phyloP scores from a whole-genome alignment of 2,797 vertebrate genomes.

The Eulemur albifrons region DNA sequence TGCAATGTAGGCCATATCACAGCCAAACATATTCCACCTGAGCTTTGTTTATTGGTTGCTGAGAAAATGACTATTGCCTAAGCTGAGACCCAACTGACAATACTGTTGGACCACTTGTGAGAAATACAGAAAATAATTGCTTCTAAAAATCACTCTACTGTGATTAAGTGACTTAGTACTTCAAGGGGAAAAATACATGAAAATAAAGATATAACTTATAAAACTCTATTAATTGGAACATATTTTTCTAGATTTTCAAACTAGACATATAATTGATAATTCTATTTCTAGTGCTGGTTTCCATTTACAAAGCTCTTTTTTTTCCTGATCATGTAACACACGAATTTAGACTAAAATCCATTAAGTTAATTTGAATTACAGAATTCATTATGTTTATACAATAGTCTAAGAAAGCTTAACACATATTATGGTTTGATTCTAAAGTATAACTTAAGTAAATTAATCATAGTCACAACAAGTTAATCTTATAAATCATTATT shows the following conservation, averaged over 20 bases:
- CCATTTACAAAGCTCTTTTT: neutral
- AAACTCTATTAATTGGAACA: neutral
- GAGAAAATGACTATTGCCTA: neutral
- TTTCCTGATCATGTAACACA: neutral
- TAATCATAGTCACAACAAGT: neutral
- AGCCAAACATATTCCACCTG: neutral
- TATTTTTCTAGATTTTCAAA: neutral
- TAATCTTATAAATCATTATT: neutral
- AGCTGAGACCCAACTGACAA: neutral
- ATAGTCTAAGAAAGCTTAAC: neutral
- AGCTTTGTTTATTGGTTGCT: neutral
- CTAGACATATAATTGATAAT: neutral
- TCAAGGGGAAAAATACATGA: neutral
- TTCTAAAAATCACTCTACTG: neutral
- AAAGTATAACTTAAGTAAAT: neutral
- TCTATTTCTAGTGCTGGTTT: neutral
- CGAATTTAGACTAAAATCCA: neutral
- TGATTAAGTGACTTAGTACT: neutral
- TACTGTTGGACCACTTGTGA: neutral
- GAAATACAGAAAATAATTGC: neutral
- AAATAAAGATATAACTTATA: conserved; percentile 9
- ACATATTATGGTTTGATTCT: neutral
- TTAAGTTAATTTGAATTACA: conserved; percentile 19
- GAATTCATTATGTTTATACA: neutral
- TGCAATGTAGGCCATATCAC: neutral